Percentiles rank a stretch among this genome's conserved stretches.
Evolutionary conservation across 2,888 invertebrate genomes (phyloP).

Genomic region (Phragmatobia fuliginosa): DNA sequence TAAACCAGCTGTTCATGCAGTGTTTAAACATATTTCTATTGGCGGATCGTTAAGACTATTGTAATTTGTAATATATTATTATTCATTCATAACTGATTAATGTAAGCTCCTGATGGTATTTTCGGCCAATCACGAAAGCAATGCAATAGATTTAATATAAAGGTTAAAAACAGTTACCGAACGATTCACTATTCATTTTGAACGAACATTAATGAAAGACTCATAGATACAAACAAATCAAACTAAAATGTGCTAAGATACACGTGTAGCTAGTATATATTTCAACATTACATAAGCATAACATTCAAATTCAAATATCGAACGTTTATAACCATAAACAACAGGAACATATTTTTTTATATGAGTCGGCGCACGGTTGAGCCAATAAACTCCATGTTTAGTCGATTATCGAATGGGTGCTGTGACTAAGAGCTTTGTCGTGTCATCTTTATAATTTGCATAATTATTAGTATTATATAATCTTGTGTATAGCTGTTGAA

Average conservation of each 20-base stretch:
- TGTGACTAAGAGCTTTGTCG: constrained; percentile 36
- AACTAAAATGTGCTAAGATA: neutral
- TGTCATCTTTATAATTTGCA: constrained; percentile 42
- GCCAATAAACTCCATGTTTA: constrained; percentile 28
- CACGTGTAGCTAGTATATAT: neutral
- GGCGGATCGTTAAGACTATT: neutral
- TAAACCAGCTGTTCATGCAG: no score
- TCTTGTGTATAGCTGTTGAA: neutral
- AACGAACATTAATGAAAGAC: neutral
- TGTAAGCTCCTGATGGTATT: neutral
- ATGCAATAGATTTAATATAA: neutral
- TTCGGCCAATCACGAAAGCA: neutral
- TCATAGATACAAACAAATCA: neutral
- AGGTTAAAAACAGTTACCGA: neutral
- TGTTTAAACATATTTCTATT: no score
- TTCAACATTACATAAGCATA: neutral
- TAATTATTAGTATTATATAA: constrained; percentile 37
- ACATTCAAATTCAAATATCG: constrained; percentile 15
- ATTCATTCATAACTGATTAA: neutral
- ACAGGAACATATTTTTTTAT: neutral
- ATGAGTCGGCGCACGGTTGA: constrained; percentile 34
- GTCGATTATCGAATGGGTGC: constrained; percentile 30
- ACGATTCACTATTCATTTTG: neutral
- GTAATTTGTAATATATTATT: no score
- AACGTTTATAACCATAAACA: constrained; percentile 4